Evolutionary conservation across 2,113 vertebrate genomes (phyloP), one percentile per base, ranked within the genome.

Genomic region (Stigmatopora nigra): DNA sequence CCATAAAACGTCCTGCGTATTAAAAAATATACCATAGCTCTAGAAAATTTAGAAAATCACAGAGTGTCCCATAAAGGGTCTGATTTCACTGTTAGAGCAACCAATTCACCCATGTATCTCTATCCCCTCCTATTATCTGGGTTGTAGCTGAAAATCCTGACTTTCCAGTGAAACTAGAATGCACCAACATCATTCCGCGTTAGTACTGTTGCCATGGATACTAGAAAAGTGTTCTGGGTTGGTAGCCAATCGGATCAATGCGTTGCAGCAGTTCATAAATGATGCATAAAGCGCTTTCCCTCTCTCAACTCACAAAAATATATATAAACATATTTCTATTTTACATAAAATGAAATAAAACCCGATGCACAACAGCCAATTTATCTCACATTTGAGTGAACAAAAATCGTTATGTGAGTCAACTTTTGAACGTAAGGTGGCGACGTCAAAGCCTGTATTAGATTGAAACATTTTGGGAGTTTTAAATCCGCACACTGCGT

Each of bases 201-300:
- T 45, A 6, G 41, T 45, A n/a, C 59, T 22, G 59, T 61, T 46
- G 13, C 82, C 82, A 61, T 84, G 67, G 85, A 77, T 81, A 84
- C 85, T 1, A 7, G 1, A 14, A 13, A 56, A 36, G 76, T 74
- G 71, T 84, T 72, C n/a, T 14, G 36, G 49, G 65, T 63, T 70
- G 84, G 87, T 88, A 87, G 79, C 82, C 84, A 88, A 85, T 76
- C 38, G 83, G 84, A 90, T 14, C 88, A 75, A 69, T 51, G 38
- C 17, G 12, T 73, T 25, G 64, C 15, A 44, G 38, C 31, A 19
- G 7, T 15, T 52, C 11, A 13, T 12, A 46, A 12, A 14, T 46
- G 5, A 41, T 41, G 9, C 1, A 41, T 41, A 41, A n/a, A n/a
- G n/a, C n/a, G 25, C 25, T 31, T 31, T 31, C 25, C 25, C 25